These are phyloP conservation scores for Rhopalosiphum nymphaeae DNA, from an alignment of 2,888 invertebrate genomes.

Conservation along the genomic window DNA sequence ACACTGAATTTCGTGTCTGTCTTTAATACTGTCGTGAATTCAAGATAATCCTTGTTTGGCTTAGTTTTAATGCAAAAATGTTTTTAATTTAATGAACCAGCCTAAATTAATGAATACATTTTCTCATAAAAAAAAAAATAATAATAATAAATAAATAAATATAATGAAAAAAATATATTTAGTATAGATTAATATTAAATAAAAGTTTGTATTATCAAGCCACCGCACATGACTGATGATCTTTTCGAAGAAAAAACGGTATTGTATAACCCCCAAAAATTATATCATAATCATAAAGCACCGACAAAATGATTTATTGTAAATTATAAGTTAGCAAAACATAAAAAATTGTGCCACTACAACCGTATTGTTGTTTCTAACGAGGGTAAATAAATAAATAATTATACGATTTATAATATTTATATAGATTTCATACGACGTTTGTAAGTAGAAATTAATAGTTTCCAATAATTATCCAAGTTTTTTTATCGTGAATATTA, in stretches of 20 bases:
- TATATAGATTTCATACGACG: too few relatives aligned
- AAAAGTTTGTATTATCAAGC: neutral
- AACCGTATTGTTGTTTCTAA: neutral
- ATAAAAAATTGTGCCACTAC: neutral
- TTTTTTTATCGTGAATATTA: neutral
- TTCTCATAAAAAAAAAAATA: neutral
- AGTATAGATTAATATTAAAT: conserved; percentile 4
- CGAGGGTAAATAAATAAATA: neutral
- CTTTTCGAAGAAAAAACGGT: neutral
- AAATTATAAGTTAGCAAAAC: neutral
- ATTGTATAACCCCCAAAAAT: neutral
- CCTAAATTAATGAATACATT: neutral
- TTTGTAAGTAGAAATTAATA: neutral
- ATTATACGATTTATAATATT: neutral
- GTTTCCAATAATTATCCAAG: neutral
- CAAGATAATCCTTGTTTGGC: neutral
- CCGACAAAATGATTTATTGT: neutral
- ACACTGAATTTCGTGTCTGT: neutral
- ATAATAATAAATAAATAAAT: neutral
- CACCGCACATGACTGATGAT: neutral
- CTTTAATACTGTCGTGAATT: neutral
- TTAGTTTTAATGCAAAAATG: neutral
- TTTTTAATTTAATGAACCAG: neutral
- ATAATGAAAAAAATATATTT: neutral
- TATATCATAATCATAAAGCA: neutral